Base-by-base conservation (phyloP, 2,797 vertebrate genomes). In the Vespertilio murinus region DNA sequence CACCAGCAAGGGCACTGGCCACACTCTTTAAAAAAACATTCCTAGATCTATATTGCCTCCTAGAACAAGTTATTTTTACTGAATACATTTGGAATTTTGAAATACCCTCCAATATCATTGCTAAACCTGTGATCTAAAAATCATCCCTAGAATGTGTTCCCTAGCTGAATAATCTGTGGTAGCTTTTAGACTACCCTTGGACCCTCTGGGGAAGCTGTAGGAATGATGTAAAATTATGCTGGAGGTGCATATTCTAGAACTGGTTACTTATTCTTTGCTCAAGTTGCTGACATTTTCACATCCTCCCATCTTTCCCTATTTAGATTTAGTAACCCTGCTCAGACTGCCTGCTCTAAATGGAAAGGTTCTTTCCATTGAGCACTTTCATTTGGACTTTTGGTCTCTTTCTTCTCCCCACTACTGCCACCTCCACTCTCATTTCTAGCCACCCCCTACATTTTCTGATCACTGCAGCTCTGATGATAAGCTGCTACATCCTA, bases 11-110 rank as follows among this genome's bases (percentile, higher is more conserved):
- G 30, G 64, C 3, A 40, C 6, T 89, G 13, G 16, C 14, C 23
- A 85, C 4, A 59, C 4, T 88, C 61, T 94, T 80, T 35, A 75
- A 25, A 79, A 47, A 81, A n/a, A 69, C 1, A 25, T 74, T 2
- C 1, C 10, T 52, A 67, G 16, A 54, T 83, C 6, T 85, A n/a
- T 61, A 77, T n/a, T 88, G 13, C 23, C 28, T 77, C 56, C 18
- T 6, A 11, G 59, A 88, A 45, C 14, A 82, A 77, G 35, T 87
- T 49, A 74, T 82, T 77, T 75, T 80, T 18, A 70, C 25, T 74
- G 33, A 90, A 80, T 40, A 40, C 8, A 64, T 61, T 65, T 88
- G 22, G 8, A 93, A 70, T 70, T 95, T 87, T 86, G 65, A 93
- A 92, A 93, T 75, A 61, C 49, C 9, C 3, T 95, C 16, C 35